Evolutionary conservation across 2,888 invertebrate species (phyloP).

Genomic region (Tetheella fluctuosa): DNA sequence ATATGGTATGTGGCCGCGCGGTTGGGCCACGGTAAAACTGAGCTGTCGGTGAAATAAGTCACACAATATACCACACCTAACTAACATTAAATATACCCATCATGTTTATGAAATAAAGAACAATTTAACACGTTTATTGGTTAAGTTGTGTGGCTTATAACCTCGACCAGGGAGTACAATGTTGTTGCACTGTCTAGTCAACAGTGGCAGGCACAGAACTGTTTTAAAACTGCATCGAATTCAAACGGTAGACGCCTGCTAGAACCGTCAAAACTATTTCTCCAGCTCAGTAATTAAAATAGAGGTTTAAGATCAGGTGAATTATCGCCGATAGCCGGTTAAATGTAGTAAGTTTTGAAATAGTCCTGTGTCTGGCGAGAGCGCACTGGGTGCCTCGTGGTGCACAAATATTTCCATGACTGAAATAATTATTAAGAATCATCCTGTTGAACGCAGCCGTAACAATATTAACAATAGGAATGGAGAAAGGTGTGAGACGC

Average conservation of each 20-base stretch:
- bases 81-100: too few species aligned
- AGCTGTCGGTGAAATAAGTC: neutral
- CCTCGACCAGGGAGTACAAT: conserved; percentile 34
- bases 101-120: neutral
- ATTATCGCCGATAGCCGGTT: neutral
- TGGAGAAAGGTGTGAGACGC: conserved; percentile 19
- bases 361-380: conserved; percentile 12
- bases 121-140: neutral
- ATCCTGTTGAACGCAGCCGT: conserved; percentile 42
- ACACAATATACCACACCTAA: neutral
- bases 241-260: too few species aligned
- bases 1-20: conserved; percentile 21
- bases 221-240: neutral
- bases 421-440: conserved; percentile 50
- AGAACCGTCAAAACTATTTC: too few species aligned
- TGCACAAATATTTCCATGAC: conserved; percentile 45
- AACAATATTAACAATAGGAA: conserved; percentile 43
- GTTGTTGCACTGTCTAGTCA: conserved; percentile 48
- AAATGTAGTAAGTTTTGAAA: neutral
- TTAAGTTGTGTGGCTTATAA: conserved; percentile 31
- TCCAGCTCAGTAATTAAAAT: neutral
- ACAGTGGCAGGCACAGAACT: conserved; percentile 23
- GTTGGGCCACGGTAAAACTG: conserved; percentile 15
- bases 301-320: too few species aligned
- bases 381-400: conserved; percentile 44